Evolutionary conservation across 2,113 vertebrate genomes (phyloP), one percentile per base, ranked within the genome.

Genomic region (Megaptera novaeangliae): DNA sequence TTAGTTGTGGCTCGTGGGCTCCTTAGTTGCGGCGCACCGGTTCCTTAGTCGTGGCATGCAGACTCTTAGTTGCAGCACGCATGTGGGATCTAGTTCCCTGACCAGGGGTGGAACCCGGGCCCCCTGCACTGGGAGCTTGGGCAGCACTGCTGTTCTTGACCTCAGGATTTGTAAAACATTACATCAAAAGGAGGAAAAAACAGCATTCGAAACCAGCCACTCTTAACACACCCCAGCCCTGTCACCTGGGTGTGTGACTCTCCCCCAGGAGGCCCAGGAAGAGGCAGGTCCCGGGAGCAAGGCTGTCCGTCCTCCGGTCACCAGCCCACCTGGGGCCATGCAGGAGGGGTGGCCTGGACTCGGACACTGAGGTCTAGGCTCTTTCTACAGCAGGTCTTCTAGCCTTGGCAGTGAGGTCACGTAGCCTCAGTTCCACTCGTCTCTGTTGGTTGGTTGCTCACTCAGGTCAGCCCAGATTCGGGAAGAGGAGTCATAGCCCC

Each of bases 151-250:
- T 20, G 21, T 49, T 49, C 21, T 85, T 36, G 21, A 68, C 52
- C 52, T 55, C 52, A 96, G 69, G 41, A 85, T 89, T 94, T 75
- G 78, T 95, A 97, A 98, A 98, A 98, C 90, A 93, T 85, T 91
- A 98, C 94, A 98, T 96, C 97, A 92, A 69, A 97, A 97, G 97
- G 96, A 98, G 85, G 97, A 97, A 97, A 96, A 97, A 72, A 29
- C 77, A 90, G 55, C 68, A 15, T 81, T 92, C 75, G 57, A 34
- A 64, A n/a, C 85, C 46, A 88, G 41, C 34, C 18, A 31, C 39
- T 12, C 52, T 55, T 12, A 14, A 46, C 39, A 27, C 21, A 39
- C 29, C 64, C 49, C 63, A 71, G 94, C 55, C 75, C 27, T 84
- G 61, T 66, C 72, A 14, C 63, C 9, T 31, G 10, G 86, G 59